Conservation (phyloP, 2,797 vertebrate species). For the Anniella stebbinsi region DNA sequence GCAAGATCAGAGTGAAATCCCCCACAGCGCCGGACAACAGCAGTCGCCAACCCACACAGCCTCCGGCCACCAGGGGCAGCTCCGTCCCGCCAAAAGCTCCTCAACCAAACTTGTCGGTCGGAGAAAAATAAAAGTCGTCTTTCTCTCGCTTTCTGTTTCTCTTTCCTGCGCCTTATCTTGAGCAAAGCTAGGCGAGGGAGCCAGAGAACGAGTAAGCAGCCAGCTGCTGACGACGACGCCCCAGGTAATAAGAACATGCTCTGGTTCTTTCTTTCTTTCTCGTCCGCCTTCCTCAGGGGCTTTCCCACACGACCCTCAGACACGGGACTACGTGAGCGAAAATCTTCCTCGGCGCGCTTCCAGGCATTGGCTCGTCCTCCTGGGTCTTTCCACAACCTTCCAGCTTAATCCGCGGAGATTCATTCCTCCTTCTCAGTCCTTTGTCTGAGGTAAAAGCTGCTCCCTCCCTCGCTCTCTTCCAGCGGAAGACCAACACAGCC, state of each 20-base stretch:
- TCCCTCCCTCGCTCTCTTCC: no score
- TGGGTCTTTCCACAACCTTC: background rate
- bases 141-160: background rate
- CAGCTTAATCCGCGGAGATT: no score
- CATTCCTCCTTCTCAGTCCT: background rate
- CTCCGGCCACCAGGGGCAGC: constrained; percentile 36
- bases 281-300: background rate
- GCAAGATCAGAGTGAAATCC: background rate
- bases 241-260: background rate
- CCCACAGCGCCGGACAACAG: background rate
- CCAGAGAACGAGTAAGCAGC: no score
- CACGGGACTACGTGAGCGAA: background rate
- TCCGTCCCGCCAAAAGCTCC: background rate
- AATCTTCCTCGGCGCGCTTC: background rate
- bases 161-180: background rate
- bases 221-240: background rate
- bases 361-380: background rate
- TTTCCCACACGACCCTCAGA: background rate
- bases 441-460: background rate
- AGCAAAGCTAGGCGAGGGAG: no score
- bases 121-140: background rate
- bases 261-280: background rate
- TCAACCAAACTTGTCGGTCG: no score
- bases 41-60: background rate
- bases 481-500: background rate